These are phyloP conservation scores for Drosophila carrolli DNA, from an alignment of 1,140 invertebrate genomes.

Conservation along the genomic window DNA sequence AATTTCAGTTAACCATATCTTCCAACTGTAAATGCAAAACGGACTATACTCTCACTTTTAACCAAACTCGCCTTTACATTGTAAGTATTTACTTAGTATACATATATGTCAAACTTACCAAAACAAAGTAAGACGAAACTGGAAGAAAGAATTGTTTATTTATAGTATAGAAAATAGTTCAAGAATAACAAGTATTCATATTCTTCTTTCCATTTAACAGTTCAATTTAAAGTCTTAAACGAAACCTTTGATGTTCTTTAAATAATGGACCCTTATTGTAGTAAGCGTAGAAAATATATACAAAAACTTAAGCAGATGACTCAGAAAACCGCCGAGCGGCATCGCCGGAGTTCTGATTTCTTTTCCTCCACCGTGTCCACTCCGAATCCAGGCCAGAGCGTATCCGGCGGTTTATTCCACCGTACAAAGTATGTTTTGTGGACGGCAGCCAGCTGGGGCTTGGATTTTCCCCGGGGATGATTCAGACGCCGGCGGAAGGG, in stretches of 20 bases:
- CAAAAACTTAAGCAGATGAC: slow-evolving; percentile 4
- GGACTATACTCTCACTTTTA: no score
- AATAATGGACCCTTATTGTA: not conserved
- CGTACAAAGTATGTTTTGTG: slow-evolving; percentile 79
- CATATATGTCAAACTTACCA: no score
- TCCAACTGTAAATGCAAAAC: no score
- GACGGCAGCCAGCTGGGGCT: slow-evolving; percentile 52
- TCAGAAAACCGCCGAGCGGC: slow-evolving; percentile 73
- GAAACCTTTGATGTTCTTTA: slow-evolving; percentile 4
- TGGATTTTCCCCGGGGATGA: slow-evolving; percentile 2
- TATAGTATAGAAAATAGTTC: no score
- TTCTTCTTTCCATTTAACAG: not conserved
- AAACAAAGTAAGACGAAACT: no score
- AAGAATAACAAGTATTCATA: no score
- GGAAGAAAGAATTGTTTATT: no score
- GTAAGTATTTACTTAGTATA: no score
- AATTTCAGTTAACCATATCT: no score
- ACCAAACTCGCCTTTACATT: no score
- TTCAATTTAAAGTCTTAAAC: slow-evolving; percentile 6
- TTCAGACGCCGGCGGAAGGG: slow-evolving; percentile 59
- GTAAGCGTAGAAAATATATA: slow-evolving; percentile 38
- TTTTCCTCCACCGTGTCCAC: slow-evolving; percentile 34
- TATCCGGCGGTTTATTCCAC: slow-evolving; percentile 75
- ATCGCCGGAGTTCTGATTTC: slow-evolving; percentile 52
- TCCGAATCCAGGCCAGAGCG: slow-evolving; percentile 67